Evolutionary conservation across 1,140 invertebrate genomes (phyloP), one percentile per base, ranked within the genome.

Genomic region (Caenorhabditis briggsae): DNA sequence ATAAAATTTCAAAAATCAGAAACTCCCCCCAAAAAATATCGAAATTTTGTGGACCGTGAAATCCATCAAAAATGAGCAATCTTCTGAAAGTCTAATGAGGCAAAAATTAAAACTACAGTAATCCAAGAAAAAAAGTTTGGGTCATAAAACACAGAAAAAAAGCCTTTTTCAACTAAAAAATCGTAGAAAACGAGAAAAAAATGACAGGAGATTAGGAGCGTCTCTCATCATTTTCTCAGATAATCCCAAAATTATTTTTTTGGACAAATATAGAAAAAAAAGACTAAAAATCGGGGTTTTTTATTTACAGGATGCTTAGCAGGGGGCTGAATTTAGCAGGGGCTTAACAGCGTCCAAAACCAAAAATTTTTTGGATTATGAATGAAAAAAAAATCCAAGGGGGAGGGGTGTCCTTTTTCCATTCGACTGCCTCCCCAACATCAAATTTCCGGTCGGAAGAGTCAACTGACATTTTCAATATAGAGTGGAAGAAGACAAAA

Each of bases 401-500:
- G 41, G 20, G 18, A 5, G 18, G 43, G 41, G 59, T 25, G 59
- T 33, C 59, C 59, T n/a, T 70, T 64, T 46, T 70, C 64, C 64
- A 48, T 70, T 16, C 16, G 64, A 53, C 64, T 25, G 14, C 64
- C 64, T 18, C 41, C n/a, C 64, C 14, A 70, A 70, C 64, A 70
- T 70, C 64, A 70, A 70, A 70, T 70, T 70, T 70, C 64, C 64
- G 64, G 64, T 70, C 23, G 64, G 64, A 70, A 70, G 64, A 70
- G 64, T 70, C 64, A 70, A 41, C 64, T 41, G 64, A 70, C 64
- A 70, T 70, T 70, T 48, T 48, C 41, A n/a, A 23, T n/a, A n/a
- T 46, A 1, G 46, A 46, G 5, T 16, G 41, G 46, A 70, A 18
- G n/a, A 43, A 33, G 33, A 33, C 33, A 33, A 11, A n/a, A 70